Evolutionary conservation across 2,113 vertebrate genomes (phyloP).

Genomic region (Oceanodroma tethys): DNA sequence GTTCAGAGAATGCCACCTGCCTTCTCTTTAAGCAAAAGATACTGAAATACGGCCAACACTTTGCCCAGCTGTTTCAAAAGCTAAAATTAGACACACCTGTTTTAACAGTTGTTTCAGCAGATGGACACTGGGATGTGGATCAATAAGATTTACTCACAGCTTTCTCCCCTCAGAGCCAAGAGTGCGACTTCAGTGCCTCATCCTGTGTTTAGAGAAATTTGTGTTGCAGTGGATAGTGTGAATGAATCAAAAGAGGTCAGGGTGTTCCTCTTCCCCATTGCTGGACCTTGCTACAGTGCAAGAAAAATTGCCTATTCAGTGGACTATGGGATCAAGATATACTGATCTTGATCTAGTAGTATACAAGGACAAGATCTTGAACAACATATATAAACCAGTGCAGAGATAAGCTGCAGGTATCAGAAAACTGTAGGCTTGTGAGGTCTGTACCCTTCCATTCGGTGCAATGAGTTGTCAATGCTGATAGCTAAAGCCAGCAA

Average conservation of each 20-base stretch:
- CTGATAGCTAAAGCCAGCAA: not conserved
- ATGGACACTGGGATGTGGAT: not conserved
- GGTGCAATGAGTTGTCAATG: not conserved
- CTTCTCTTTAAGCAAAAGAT: slow-evolving; percentile 17
- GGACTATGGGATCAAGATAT: not conserved
- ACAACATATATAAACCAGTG: not conserved
- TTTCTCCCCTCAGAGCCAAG: not conserved
- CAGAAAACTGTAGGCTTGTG: not conserved
- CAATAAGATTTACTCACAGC: not conserved
- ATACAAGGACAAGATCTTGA: not conserved
- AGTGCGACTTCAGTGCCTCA: not conserved
- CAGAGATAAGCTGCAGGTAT: not conserved
- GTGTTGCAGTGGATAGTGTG: not conserved
- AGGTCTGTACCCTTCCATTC: not conserved
- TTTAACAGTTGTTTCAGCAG: slow-evolving; percentile 37
- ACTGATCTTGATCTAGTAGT: not conserved
- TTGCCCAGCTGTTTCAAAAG: slow-evolving; percentile 24
- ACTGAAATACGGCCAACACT: not conserved
- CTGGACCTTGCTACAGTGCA: not conserved
- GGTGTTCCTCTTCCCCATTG: not conserved
- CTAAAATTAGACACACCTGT: slow-evolving; percentile 35
- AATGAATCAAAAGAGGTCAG: not conserved
- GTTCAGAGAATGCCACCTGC: slow-evolving; percentile 56
- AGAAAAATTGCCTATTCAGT: not conserved
- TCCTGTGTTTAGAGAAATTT: slow-evolving; percentile 19